Base-by-base conservation (phyloP, 2,113 vertebrate species). In the Neogobius melanostomus region DNA sequence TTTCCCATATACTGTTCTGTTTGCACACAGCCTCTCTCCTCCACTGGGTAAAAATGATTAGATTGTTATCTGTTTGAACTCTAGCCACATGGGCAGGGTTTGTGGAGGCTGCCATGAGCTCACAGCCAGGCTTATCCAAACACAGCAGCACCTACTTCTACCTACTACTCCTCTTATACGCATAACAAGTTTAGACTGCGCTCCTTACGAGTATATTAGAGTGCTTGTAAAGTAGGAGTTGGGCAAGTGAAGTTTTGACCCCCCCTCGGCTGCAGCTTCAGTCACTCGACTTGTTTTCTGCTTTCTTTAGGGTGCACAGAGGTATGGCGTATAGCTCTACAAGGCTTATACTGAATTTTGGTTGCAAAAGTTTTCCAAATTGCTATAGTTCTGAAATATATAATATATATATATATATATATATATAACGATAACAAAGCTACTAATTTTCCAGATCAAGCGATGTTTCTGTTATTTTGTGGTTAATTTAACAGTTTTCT, bases 41-140 rank as follows among this genome's bases (percentile, higher is more conserved):
- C 42, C 42, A 14, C 62, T 43, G 59, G 66, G 54, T 69, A 68
- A 7, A 79, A 64, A 65, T 66, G 70, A 79, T 82, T 71, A 61
- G 54, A 60, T 81, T 46, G 47, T 52, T 75, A 84, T 86, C 75
- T 67, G 7, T 66, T 15, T 86, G 80, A 79, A 74, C 79, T 84
- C 72, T 74, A 69, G 65, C 68, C 74, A 11, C 54, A 57, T 85
- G 85, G 82, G 81, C 43, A 42, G 72, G 80, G 68, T 69, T 71
- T 71, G 56, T 61, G 17, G 0, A 70, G 52, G 62, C 49, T 75
- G 64, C 56, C 16, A 36, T 45, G 43, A 60, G 65, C 8, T 64
- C 28, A 16, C 21, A 44, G 14, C 4, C 75, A 44, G 45, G 48
- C 66, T 6, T 51, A 42, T 65, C 49, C 62, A 64, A 46, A 46